Base-by-base conservation (phyloP, 2,888 invertebrate genomes). In the Meteorus cinctellus region DNA sequence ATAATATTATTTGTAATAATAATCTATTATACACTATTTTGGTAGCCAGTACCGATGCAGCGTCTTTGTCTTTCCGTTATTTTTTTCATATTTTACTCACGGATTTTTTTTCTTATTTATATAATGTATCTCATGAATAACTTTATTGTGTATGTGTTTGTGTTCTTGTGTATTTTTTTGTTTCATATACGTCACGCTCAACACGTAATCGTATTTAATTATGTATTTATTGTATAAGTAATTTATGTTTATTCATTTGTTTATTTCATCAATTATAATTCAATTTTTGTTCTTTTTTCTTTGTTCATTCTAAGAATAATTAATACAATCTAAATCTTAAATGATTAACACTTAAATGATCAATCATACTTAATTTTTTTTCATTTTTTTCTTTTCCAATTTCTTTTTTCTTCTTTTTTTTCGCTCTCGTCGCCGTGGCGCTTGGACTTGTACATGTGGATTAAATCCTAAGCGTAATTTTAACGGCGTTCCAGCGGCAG, bases 391-490 rank as follows among this genome's bases (percentile, higher is more conserved):
- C 12, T 74, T 76, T 65, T 51, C 51, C 27, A 31, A 31, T n/a
- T 63, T 31, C 16, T 71, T 63, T 72, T 74, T 68, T 68, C 74
- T 74, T 72, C 8, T n/a, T 24, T 65, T 36, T 36, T 70, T 77
- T 62, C 75, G 24, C 24, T 24, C 24, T 76, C 74, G 66, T 78
- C 80, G 79, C 78, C 80, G 77, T 76, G 78, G 78, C 77, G 80
- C 81, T 80, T 79, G 80, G 79, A 80, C 77, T 79, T 77, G 81
- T 80, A 77, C 79, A 78, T 77, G 77, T 77, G 77, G 77, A 81
- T 80, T 78, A 73, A 78, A 80, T 80, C 79, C 79, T 80, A 80
- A 80, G 81, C 81, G 81, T 80, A 80, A 80, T 75, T 72, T 71
- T 79, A 79, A 81, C 76, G 77, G 80, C 78, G 81, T 51, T 80